A percentile compares a stretch with the other conserved stretches of the same genome.
Evolutionary conservation across 2,113 vertebrate genomes (phyloP).

Genomic region (Semicossyphus pulcher): DNA sequence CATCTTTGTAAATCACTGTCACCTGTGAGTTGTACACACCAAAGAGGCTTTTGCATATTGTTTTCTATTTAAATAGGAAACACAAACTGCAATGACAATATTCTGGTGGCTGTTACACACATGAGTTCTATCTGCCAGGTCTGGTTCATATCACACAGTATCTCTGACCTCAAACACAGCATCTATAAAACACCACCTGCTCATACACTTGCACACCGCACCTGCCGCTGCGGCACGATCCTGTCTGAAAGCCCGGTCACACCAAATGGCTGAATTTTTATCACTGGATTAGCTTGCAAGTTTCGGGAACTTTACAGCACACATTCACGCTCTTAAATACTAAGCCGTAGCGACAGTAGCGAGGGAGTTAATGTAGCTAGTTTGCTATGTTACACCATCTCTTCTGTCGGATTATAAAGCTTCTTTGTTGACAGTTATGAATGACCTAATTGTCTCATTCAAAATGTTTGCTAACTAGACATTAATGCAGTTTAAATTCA

Average conservation of each 20-base stretch:
- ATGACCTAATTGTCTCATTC: neutral
- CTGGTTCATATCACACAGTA: neutral
- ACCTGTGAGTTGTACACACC: conserved; percentile 49
- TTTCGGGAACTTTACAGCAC: neutral
- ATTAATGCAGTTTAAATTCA: too few species aligned
- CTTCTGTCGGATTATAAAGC: neutral
- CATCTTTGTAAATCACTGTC: conserved; percentile 31
- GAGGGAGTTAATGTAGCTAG: neutral
- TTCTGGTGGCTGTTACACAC: neutral
- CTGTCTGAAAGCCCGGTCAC: conserved; percentile 1
- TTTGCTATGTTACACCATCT: neutral
- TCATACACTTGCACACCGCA: neutral
- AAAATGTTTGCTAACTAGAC: neutral
- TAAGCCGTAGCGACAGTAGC: too few species aligned
- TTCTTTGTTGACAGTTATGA: neutral
- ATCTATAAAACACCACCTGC: conserved; percentile 1
- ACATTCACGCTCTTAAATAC: neutral
- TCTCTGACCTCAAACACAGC: conserved; percentile 11
- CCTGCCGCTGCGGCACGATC: neutral
- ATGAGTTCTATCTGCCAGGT: neutral
- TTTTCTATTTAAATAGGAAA: conserved; percentile 33
- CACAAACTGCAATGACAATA: conserved; percentile 12
- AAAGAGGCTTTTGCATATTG: conserved; percentile 55
- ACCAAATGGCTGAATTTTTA: neutral
- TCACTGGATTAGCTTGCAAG: neutral